Evolutionary conservation across 2,797 vertebrate species (phyloP), one percentile per base, ranked within the genome.

Genomic region (Silurus lanzhouensis): DNA sequence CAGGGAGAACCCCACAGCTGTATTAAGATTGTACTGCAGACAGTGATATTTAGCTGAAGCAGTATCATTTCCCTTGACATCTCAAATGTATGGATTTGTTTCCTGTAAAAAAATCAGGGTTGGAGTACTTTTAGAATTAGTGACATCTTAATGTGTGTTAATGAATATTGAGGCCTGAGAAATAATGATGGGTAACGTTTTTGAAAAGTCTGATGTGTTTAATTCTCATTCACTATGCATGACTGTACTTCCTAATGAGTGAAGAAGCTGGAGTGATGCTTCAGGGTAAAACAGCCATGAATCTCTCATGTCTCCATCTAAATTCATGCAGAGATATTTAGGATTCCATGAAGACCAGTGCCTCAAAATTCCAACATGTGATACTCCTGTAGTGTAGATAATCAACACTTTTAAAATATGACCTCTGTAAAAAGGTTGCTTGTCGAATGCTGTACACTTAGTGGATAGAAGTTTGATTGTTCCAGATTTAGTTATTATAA

Each of bases 241-340:
- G 72, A 64, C 76, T 84, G 82, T 70, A 77, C 83, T 84, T 85
- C 68, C 64, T 76, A 83, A 87, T 87, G 82, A 83, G 44, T 25
- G 72, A 71, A 83, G 83, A 71, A 82, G 83, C 46, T 57, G 74
- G 72, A 84, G 31, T 55, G 75, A 79, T 46, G 85, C 87, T 85
- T 31, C 67, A 20, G 84, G 87, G 81, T 76, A 79, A 88, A 89
- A 88, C 83, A 85, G 72, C 72, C 83, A 57, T 67, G 83, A 81
- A 87, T 82, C 78, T 84, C 84, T 85, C 84, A 82, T 84, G 83
- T 86, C 88, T 89, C 85, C 71, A 87, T 87, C 81, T 86, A 67
- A 85, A 84, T 78, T 87, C 78, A 83, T 87, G 86, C 85, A 71
- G 80, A 48, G 72, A 84, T 80, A 82, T n/a, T 48, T 46, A 64